Evolutionary conservation across 2,113 vertebrate genomes (phyloP), one percentile per base, ranked within the genome.

Genomic region (Nyctereutes procyonoides): DNA sequence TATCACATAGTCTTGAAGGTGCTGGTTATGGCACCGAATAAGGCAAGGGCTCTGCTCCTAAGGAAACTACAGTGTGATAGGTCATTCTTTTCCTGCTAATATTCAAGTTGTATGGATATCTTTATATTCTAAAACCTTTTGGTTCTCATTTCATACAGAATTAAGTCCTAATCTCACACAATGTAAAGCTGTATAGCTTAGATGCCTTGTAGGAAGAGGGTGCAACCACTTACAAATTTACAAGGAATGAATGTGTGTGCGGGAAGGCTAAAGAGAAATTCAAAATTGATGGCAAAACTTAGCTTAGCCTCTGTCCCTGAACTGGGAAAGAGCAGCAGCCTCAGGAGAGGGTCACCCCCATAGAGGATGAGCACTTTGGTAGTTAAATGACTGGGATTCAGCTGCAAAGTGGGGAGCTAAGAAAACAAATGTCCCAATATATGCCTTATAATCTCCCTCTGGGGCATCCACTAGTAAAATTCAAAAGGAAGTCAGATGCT

Each of bases 101-200:
- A 69, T 95, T 69, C 28, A 17, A 96, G 2, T 28, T 90, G 13
- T 20, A 16, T 55, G 30, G 4, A n/a, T 86, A 48, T 22, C 16
- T 89, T 73, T 56, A 90, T 74, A 87, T n/a, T 93, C 16, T 56
- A 63, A 96, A 97, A 35, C 5, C 0, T 55, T 93, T 77, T 87
- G 56, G 55, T 56, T 93, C 38, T 76, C 20, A n/a, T 38, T 93
- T 95, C 28, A 17, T 67, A 20, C 8, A 79, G 35, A 89, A 76
- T 82, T 92, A 82, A 89, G 84, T 26, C n/a, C 76, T 92, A 82
- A 55, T 0, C 9, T 48, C 62, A 96, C 12, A 58, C 53, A 80
- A 93, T 48, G 1, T 93, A 84, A 88, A 26, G 24, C 3, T 74
- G 0, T 62, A 22, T 15, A 19, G 48, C 51, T 76, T 71, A 67